phyloP scores from a whole-genome alignment of 1,140 invertebrate species.

The Atta texana region DNA sequence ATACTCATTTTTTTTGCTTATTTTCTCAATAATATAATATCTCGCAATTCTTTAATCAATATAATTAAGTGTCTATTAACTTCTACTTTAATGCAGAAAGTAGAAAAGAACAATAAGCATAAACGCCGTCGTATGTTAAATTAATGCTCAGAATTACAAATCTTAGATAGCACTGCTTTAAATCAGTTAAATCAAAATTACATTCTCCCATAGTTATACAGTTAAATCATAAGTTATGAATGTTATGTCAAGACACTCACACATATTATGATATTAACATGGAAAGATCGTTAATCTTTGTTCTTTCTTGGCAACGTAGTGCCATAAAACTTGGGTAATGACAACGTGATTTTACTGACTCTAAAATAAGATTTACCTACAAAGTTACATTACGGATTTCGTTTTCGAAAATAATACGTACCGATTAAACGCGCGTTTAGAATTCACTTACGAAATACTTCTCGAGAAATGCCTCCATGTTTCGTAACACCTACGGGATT shows the following conservation, averaged over 20 bases:
- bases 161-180: neutral
- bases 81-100: too few relatives aligned
- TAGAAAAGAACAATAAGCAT: too few relatives aligned
- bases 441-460: slow-evolving; percentile 63
- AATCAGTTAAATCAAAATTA: neutral
- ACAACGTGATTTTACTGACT: neutral
- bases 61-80: too few relatives aligned
- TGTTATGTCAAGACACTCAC: slow-evolving; percentile 1
- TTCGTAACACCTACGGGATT: slow-evolving; percentile 57
- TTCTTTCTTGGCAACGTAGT: neutral
- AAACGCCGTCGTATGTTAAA: too few relatives aligned
- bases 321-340: neutral
- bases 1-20: neutral
- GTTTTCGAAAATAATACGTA: slow-evolving; percentile 50
- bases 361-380: slow-evolving; percentile 31
- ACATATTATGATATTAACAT: neutral
- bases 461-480: slow-evolving; percentile 20
- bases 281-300: neutral
- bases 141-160: too few relatives aligned
- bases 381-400: slow-evolving; percentile 34
- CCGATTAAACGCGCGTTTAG: slow-evolving; percentile 63
- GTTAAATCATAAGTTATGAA: neutral
- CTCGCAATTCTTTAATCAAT: neutral
- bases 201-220: neutral
- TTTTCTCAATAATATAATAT: neutral